Evolutionary conservation across 2,113 vertebrate species (phyloP), one percentile per base, ranked within the genome.

Genomic region (Athene noctua): DNA sequence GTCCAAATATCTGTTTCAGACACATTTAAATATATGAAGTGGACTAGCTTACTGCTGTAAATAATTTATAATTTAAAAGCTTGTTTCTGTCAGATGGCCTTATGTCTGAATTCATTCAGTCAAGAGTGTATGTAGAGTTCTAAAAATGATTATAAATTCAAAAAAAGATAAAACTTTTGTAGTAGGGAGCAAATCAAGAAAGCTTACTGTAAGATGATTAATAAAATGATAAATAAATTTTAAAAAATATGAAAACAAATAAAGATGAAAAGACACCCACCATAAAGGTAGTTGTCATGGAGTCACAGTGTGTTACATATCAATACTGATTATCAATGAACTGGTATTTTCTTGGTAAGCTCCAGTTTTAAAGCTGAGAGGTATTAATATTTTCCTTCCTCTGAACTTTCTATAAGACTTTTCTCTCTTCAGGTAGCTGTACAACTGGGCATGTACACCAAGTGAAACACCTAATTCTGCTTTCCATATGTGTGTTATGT

Each of bases 1-100:
- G 99, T 68, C 99, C 99, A 97, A 99, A 99, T 97, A 99, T 99
- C 99, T 99, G 77, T 71, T 93, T 86, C 66, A 96, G 30, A 93
- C 17, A 44, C 30, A 93, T 26, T 13, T 34, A 92, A 92, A 80
- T 29, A 80, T 36, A 52, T 42, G 25, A 92, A 61, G 17, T 25
- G 11, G 23, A 52, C 13, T 34, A 70, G 2, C 11, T 89, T 73
- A 59, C 2, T 74, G 14, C 30, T 49, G 34, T 17, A 58, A 46
- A 47, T 36, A 63, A 47, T 22, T 30, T 17, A 19, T 29, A 4
- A 58, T 59, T 67, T 14, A 7, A 36, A 65, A 38, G n/a, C 38
- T 21, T 22, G 11, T 16, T 86, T 81, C 13, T 71, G 10, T 68
- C 65, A 83, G 15, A 30, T 42, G 23, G 5, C 5, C 27, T 79